Conservation (phyloP, 2,888 invertebrate species). For the Eucriotettix oculatus region DNA sequence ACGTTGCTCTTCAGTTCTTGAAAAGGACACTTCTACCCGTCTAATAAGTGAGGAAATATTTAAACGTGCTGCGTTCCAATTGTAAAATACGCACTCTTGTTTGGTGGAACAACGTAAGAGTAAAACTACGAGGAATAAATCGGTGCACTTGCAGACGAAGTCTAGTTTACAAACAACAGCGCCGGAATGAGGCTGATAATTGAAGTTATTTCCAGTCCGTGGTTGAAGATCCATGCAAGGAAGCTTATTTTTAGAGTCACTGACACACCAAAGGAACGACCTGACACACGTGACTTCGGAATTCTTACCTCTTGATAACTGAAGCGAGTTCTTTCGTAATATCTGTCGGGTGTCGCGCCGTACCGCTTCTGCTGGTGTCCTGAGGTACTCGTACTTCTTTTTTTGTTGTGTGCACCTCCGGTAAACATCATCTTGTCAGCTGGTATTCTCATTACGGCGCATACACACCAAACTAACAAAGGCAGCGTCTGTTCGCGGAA, state of each 20-base stretch:
- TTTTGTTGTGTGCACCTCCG: slow-evolving; percentile 44
- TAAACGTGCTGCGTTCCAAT: too few species aligned
- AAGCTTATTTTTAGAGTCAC: background rate
- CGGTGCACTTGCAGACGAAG: too few species aligned
- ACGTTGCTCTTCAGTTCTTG: too few species aligned
- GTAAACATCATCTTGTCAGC: slow-evolving; percentile 47
- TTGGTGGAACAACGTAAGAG: too few species aligned
- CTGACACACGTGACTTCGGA: background rate
- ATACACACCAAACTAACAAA: background rate
- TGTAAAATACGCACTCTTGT: too few species aligned
- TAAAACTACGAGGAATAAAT: too few species aligned
- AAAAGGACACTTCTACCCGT: too few species aligned
- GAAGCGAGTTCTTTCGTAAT: slow-evolving; percentile 8
- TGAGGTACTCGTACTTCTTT: slow-evolving; percentile 20
- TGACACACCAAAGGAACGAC: background rate
- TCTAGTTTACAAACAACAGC: too few species aligned
- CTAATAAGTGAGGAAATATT: too few species aligned
- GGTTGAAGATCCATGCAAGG: background rate
- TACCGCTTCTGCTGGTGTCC: slow-evolving; percentile 3
- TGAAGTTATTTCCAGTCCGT: background rate
- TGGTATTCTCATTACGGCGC: slow-evolving; percentile 5
- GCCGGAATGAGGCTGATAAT: background rate
- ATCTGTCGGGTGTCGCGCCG: slow-evolving; percentile 2
- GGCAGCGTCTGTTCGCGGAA: background rate
- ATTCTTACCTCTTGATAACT: slow-evolving; percentile 10